These are phyloP conservation scores for Polyommatus icarus DNA, from an alignment of 2,888 invertebrate genomes.

Conservation along the genomic window DNA sequence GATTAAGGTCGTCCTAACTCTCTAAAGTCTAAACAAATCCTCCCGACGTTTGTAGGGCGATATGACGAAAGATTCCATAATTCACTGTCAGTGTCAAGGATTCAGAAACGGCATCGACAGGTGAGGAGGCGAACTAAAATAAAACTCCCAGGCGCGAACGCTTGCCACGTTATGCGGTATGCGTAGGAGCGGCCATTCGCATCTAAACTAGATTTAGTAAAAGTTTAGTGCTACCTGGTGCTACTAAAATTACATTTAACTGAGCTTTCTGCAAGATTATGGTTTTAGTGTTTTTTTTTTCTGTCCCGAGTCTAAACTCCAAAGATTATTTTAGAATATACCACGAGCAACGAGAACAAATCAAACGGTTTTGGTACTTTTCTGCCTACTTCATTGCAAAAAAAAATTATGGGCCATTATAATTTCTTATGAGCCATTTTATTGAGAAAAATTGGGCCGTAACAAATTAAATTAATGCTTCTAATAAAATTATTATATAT, in stretches of 20 bases:
- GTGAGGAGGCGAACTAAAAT: conserved; percentile 66
- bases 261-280: not conserved
- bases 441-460: not conserved
- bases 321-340: not conserved
- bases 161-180: conserved; percentile 23
- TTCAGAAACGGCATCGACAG: conserved; percentile 64
- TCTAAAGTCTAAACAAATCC: conserved; percentile 27
- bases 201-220: conserved; percentile 10
- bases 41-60: not conserved
- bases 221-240: not conserved
- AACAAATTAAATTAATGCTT: too few species aligned
- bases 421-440: not conserved
- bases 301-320: not conserved
- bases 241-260: too few species aligned
- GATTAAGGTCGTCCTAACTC: conserved; percentile 39
- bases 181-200: conserved; percentile 28
- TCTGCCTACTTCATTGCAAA: too few species aligned
- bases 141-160: conserved; percentile 64
- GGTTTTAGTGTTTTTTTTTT: not conserved
- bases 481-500: too few species aligned
- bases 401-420: too few species aligned
- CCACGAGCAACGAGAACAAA: not conserved
- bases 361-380: not conserved
- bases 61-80: conserved; percentile 11
- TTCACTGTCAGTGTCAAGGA: conserved; percentile 67